phyloP scores from a whole-genome alignment of 2,113 vertebrate species.

The Epinephelus lanceolatus region DNA sequence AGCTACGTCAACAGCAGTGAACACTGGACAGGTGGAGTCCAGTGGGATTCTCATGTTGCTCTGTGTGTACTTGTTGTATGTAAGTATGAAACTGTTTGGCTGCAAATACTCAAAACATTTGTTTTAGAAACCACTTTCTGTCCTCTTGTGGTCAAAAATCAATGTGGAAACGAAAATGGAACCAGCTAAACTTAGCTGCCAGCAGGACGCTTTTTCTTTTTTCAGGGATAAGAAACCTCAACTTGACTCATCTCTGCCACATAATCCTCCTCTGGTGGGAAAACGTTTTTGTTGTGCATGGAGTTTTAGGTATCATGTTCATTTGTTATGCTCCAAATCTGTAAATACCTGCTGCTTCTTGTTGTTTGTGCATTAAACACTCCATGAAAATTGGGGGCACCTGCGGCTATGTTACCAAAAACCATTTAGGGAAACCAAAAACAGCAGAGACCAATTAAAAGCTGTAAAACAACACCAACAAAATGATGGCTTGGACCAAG shows the following conservation, averaged over 20 bases:
- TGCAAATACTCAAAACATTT: slow-evolving; percentile 12
- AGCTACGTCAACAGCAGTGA: slow-evolving; percentile 25
- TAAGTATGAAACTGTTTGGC: neutral
- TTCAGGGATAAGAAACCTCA: slow-evolving; percentile 21
- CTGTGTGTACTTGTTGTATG: neutral
- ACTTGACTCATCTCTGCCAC: neutral
- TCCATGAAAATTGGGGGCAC: slow-evolving; percentile 10
- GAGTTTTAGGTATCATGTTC: neutral
- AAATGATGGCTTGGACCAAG: neutral
- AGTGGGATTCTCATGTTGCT: slow-evolving; percentile 5
- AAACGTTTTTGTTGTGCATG: neutral
- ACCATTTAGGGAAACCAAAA: slow-evolving; percentile 35
- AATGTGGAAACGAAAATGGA: slow-evolving; percentile 13
- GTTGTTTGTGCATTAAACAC: slow-evolving; percentile 19
- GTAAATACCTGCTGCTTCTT: slow-evolving; percentile 6
- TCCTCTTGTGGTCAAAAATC: slow-evolving; percentile 27
- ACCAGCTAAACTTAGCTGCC: slow-evolving; percentile 17
- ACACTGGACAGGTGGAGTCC: slow-evolving; percentile 11
- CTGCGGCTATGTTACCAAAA: slow-evolving; percentile 24
- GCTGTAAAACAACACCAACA: slow-evolving; percentile 31
- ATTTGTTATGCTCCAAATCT: slow-evolving; percentile 25
- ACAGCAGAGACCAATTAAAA: slow-evolving; percentile 48
- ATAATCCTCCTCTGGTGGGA: slow-evolving; percentile 25
- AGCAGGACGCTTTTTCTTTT: neutral
- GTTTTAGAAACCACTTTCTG: slow-evolving; percentile 21